Evolutionary conservation across 30 jellyfish, hydroid and myxozoan species (phyloP).

Genomic region (Turritopsis dohrnii): DNA sequence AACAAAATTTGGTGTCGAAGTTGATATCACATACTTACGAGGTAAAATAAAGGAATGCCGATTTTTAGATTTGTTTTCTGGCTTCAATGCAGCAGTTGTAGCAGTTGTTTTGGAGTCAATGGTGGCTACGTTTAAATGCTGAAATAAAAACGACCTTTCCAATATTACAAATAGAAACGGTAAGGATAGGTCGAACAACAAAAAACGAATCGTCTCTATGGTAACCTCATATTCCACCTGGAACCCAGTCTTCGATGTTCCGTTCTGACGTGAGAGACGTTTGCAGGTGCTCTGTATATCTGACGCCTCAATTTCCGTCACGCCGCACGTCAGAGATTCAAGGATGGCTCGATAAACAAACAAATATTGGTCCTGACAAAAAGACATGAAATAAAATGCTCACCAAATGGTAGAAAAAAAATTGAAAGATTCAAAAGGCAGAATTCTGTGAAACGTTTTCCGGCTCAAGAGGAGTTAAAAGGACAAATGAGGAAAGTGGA

Average conservation of each 20-base stretch:
- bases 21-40: conserved; percentile 58
- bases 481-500: too few species aligned
- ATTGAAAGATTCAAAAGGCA: neutral
- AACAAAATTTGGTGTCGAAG: too few species aligned
- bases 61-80: conserved; percentile 36
- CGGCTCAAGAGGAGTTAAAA: too few species aligned
- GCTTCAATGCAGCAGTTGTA: conserved; percentile 34
- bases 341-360: conserved; percentile 63
- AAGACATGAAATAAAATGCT: too few species aligned
- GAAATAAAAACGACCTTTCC: neutral
- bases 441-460: too few species aligned
- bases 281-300: conserved; percentile 21
- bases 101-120: neutral
- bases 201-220: too few species aligned
- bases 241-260: conserved; percentile 46
- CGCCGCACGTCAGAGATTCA: conserved; percentile 74
- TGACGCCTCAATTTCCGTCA: conserved; percentile 60
- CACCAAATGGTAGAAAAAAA: too few species aligned
- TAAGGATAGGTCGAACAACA: too few species aligned
- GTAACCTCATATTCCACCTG: conserved; percentile 76
- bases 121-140: neutral
- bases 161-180: too few species aligned
- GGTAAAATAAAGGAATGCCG: conserved; percentile 47
- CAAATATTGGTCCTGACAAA: conserved; percentile 74
- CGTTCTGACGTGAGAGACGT: conserved; percentile 27